These are phyloP conservation scores for Riparia riparia DNA, from an alignment of 2,113 vertebrate species.

Conservation along the genomic window DNA sequence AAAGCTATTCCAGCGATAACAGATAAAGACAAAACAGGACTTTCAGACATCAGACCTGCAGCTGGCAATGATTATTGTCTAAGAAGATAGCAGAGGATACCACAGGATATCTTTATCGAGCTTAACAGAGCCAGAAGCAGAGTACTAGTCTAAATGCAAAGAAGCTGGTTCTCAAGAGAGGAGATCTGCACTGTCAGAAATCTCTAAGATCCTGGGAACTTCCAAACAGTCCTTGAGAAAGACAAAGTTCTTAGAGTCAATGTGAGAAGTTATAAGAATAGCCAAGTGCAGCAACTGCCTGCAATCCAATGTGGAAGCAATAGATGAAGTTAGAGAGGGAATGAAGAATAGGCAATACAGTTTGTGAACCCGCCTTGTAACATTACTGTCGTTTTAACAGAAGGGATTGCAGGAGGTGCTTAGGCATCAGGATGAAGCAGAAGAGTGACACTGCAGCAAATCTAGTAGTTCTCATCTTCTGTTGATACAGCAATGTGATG, in stretches of 20 bases:
- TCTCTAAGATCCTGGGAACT: not conserved
- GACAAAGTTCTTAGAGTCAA: not conserved
- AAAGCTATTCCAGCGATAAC: constrained; percentile 1
- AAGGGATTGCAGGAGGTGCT: not conserved
- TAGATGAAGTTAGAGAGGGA: not conserved
- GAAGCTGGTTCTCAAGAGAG: not conserved
- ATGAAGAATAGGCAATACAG: not conserved
- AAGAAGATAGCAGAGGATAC: not conserved
- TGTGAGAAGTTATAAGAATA: not conserved
- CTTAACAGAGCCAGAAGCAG: not conserved
- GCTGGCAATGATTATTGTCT: not conserved
- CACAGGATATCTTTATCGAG: constrained; percentile 9
- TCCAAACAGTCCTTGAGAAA: not conserved
- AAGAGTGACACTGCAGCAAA: not conserved
- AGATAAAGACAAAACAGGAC: constrained; percentile 45
- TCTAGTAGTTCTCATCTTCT: not conserved
- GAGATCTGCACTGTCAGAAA: not conserved
- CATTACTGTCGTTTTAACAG: accelerated
- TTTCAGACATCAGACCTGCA: constrained; percentile 49
- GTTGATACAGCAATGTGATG: not conserved
- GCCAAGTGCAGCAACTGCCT: not conserved
- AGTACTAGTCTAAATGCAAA: not conserved
- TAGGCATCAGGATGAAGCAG: not conserved
- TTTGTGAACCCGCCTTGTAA: not conserved
- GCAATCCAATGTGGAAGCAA: not conserved